A percentile compares a stretch with the other conserved stretches of the same genome.
Evolutionary conservation across 2,797 vertebrate genomes (phyloP).

Genomic region (Molossus molossus): DNA sequence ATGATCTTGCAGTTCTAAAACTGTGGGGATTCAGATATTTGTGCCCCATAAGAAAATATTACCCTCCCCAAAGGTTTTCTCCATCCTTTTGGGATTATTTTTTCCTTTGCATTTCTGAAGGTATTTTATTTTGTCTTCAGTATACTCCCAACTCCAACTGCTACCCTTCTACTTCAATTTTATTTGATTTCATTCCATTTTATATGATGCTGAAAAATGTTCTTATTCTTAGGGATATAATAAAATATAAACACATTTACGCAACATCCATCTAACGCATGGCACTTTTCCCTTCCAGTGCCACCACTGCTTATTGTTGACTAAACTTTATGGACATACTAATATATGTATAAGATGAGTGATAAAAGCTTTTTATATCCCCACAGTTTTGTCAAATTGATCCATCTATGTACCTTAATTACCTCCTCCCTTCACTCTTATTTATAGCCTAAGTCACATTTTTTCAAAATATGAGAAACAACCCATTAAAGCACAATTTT

Average conservation of each 20-base stretch:
- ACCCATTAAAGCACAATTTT: neutral
- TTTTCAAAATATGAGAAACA: neutral
- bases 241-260: constrained; percentile 3
- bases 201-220: neutral
- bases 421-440: neutral
- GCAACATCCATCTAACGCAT: neutral
- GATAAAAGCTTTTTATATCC: neutral
- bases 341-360: neutral
- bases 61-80: neutral
- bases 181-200: neutral
- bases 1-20: neutral
- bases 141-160: neutral
- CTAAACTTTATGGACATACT: neutral
- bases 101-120: neutral
- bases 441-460: neutral
- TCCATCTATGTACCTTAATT: neutral
- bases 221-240: neutral
- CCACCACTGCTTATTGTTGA: neutral
- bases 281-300: neutral
- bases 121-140: neutral
- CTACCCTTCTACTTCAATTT: neutral
- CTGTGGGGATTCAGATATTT: neutral
- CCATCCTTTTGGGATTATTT: neutral
- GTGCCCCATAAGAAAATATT: neutral
- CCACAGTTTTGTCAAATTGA: neutral